phyloP scores from a whole-genome alignment of 2,888 invertebrate genomes.

The Lycophotia porphyrea region DNA sequence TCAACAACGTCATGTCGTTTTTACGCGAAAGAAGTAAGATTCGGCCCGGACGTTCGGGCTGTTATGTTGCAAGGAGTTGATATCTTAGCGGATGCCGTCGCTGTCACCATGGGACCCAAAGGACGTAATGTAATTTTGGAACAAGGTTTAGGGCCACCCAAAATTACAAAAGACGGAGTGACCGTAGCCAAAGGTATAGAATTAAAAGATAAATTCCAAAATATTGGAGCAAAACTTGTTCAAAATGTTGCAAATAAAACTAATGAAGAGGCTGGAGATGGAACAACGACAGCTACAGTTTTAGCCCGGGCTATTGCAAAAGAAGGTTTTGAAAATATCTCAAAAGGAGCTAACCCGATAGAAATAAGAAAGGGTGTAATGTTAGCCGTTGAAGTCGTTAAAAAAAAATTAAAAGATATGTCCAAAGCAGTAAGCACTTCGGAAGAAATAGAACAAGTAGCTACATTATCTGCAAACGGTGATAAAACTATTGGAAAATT shows the following conservation, averaged over 20 bases:
- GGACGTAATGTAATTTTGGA: slow-evolving; percentile 99
- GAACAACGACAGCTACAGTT: slow-evolving; percentile 99
- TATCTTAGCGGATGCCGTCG: slow-evolving; percentile 99
- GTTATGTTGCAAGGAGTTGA: slow-evolving; percentile 99
- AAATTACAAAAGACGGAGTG: slow-evolving; percentile 99
- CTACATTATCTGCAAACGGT: slow-evolving; percentile 99
- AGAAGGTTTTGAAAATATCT: slow-evolving; percentile 99
- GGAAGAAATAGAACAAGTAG: slow-evolving; percentile 99
- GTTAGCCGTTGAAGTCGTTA: slow-evolving; percentile 98
- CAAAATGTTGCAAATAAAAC: slow-evolving; percentile 99
- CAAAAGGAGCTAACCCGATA: slow-evolving; percentile 98
- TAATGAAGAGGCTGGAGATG: slow-evolving; percentile 99
- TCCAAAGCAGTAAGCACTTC: slow-evolving; percentile 98
- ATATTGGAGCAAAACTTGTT: slow-evolving; percentile 98
- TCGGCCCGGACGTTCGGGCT: slow-evolving; percentile 98
- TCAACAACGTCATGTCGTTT: slow-evolving; percentile 60
- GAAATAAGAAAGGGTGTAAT: slow-evolving; percentile 97
- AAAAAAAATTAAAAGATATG: slow-evolving; percentile 94
- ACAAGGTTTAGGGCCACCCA: slow-evolving; percentile 99
- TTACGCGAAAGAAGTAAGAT: slow-evolving; percentile 98
- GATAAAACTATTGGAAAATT: slow-evolving; percentile 96
- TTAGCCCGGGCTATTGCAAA: slow-evolving; percentile 99
- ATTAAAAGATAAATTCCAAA: slow-evolving; percentile 99
- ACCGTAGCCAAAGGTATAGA: slow-evolving; percentile 99
- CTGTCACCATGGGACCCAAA: slow-evolving; percentile 99